Conservation (phyloP, 2,888 invertebrate genomes). For the Torymus tubicola region DNA sequence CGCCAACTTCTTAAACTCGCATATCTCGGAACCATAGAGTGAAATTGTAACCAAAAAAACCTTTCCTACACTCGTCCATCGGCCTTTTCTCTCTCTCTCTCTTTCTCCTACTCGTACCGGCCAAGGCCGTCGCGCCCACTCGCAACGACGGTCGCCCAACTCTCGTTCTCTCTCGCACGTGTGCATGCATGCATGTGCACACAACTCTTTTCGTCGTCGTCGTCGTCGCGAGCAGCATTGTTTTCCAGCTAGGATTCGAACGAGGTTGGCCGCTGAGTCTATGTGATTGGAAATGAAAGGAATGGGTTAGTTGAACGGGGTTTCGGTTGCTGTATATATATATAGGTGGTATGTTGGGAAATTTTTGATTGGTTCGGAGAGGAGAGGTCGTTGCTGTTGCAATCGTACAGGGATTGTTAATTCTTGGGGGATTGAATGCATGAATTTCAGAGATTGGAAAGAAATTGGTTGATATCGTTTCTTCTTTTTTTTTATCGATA, state of each 20-base stretch:
- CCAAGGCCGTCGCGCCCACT: constrained; percentile 54
- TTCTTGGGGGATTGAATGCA: background rate
- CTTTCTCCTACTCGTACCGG: constrained; percentile 2
- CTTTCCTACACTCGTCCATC: too few relatives aligned
- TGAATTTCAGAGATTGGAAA: too few relatives aligned
- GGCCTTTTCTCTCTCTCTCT: constrained; percentile 1
- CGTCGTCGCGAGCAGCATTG: constrained; percentile 4
- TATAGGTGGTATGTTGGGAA: too few relatives aligned
- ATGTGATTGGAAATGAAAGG: background rate
- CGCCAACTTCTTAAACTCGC: too few relatives aligned
- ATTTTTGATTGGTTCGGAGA: background rate
- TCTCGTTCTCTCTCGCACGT: background rate
- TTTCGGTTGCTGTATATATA: too few relatives aligned
- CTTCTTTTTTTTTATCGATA: too few relatives aligned
- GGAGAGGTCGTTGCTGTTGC: background rate
- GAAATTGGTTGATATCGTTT: too few relatives aligned
- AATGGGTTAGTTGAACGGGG: too few relatives aligned
- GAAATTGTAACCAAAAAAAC: background rate
- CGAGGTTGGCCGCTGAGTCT: background rate
- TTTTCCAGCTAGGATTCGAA: background rate
- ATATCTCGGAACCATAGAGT: background rate
- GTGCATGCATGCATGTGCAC: background rate
- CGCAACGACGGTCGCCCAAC: constrained; percentile 27
- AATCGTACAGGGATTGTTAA: background rate
- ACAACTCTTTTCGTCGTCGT: constrained; percentile 2